Base-by-base conservation (phyloP, 2,113 vertebrate genomes). In the Girardinichthys multiradiatus region DNA sequence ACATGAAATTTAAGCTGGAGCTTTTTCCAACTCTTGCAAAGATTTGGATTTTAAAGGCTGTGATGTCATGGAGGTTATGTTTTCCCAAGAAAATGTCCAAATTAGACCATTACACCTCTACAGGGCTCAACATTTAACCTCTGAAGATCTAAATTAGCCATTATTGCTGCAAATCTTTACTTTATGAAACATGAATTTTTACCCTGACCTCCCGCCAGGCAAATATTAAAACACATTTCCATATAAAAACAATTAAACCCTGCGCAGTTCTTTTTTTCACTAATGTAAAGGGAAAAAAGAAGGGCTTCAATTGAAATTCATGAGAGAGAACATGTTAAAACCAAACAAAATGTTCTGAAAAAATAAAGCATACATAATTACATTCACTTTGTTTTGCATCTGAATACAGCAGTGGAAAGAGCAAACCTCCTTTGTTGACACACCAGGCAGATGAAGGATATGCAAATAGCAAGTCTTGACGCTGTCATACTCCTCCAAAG, bases 391-490 rank as follows among this genome's bases (percentile, higher is more conserved):
- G 89, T 75, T 95, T 92, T 95, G 90, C 89, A 82, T 85, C 74
- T 90, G 93, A 96, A 95, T 87, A 88, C 95, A 92, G 93, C 91
- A 93, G 94, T 4, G 90, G 90, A 88, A 93, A 75, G 79, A 74
- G 81, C 12, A n/a, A 59, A 45, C 71, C 81, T 91, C 94, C 93
- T 95, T 95, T 95, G 96, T 96, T 94, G 88, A 90, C 95, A 94
- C 94, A 95, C 95, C 93, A 93, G 82, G 89, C 91, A 95, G 95
- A 96, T 96, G 95, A 96, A 96, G 95, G 94, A 96, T 96, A 96
- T 96, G 95, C 94, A 96, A 96, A 97, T 95, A 87, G 94, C 88
- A 87, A 95, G 94, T 54, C 94, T 64, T 90, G 95, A 92, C 89
- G 92, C 92, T 91, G 92, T 93, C 92, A 92, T 89, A 89, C 94